These are phyloP conservation scores for Zaprionus bogoriensis DNA, from an alignment of 2,888 invertebrate species.

Conservation along the genomic window DNA sequence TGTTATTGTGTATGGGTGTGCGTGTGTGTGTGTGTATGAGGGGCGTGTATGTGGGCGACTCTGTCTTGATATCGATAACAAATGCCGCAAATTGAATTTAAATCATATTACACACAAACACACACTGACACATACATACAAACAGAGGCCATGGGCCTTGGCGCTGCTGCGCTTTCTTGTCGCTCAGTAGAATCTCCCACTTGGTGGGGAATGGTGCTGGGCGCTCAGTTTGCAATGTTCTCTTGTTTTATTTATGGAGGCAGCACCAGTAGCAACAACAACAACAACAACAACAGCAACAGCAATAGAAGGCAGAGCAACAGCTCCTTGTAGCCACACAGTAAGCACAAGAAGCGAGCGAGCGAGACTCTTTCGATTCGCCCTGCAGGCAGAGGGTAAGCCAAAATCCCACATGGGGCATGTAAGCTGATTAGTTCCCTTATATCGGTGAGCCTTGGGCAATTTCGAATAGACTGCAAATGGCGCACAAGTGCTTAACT, in stretches of 20 bases:
- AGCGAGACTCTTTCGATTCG: conserved; percentile 45
- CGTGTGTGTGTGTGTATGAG: conserved; percentile 9
- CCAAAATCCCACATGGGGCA: neutral
- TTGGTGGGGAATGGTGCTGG: conserved; percentile 10
- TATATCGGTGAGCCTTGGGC: neutral
- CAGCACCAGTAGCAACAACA: conserved; percentile 22
- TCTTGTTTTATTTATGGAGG: conserved; percentile 72
- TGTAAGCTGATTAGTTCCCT: neutral
- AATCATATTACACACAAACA: conserved; percentile 69
- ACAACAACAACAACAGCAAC: conserved; percentile 10
- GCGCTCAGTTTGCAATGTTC: conserved; percentile 38
- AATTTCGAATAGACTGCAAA: neutral
- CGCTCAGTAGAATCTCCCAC: conserved; percentile 9
- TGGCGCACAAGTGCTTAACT: neutral
- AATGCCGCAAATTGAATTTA: conserved; percentile 75
- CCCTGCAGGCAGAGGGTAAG: conserved; percentile 36
- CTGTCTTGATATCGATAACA: conserved; percentile 75
- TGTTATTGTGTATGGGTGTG: conserved; percentile 50
- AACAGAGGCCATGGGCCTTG: conserved; percentile 30
- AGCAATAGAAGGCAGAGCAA: conserved; percentile 1
- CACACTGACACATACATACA: conserved; percentile 21
- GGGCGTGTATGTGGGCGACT: conserved; percentile 21
- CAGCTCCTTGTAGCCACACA: conserved; percentile 9
- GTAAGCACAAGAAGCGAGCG: conserved; percentile 29
- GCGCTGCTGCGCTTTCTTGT: conserved; percentile 21